Base-by-base conservation (phyloP, 23 tunicate species). In the Styela clava region DNA sequence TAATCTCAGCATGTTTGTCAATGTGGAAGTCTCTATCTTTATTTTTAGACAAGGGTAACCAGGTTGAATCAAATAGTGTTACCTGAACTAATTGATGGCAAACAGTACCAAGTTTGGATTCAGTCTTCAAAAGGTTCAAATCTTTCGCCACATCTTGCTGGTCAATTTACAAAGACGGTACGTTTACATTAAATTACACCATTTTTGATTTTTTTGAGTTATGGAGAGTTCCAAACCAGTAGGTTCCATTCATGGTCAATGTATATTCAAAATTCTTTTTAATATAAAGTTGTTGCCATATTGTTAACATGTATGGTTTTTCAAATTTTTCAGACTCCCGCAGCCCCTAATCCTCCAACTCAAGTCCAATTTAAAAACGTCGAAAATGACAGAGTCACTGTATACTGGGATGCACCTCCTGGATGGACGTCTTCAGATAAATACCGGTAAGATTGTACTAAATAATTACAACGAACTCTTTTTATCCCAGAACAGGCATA, bases 401-500 rank as follows among this genome's bases (percentile, higher is more conserved):
- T 76, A 33, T 52, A 20, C 65, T 76, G 81, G 81, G 65, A 35
- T 24, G 21, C 81, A 25, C 81, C 81, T 7, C 29, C 52, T 37
- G 65, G 65, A n/a, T 76, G 81, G 81, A 52, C 65, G 24, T 20
- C 81, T 24, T 22, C 52, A 16, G 52, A 36, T n/a, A 76, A 76
- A 44, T 76, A 76, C 31, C 52, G 81, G 81, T 76, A 24, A 3
- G 64, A n/a, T n/a, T n/a, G n/a, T n/a, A n/a, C n/a, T n/a, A n/a
- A n/a, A n/a, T n/a, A n/a, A n/a, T n/a, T n/a, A n/a, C n/a, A n/a
- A n/a, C n/a, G n/a, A n/a, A n/a, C n/a, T n/a, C n/a, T n/a, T n/a
- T n/a, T n/a, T n/a, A n/a, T n/a, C n/a, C n/a, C n/a, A n/a, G n/a
- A n/a, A n/a, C n/a, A n/a, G n/a, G n/a, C n/a, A n/a, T n/a, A n/a